Base-by-base conservation (phyloP, 2,888 invertebrate species). In the Eristalis intricaria region DNA sequence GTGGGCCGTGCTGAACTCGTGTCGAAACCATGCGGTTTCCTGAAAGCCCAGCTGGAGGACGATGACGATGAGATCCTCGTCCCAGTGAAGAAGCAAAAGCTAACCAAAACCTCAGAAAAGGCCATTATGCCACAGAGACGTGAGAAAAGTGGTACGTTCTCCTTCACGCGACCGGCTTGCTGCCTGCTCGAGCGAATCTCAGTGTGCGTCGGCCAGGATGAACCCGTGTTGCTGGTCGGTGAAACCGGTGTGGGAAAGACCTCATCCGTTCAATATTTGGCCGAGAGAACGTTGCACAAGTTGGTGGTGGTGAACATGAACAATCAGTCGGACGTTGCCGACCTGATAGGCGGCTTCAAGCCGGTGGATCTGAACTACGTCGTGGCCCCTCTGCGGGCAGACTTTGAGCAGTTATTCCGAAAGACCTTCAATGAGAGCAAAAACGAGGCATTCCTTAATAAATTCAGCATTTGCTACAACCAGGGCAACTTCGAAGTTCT, bases 191-290 rank as follows among this genome's bases (percentile, higher is more conserved):
- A 99, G 93, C 95, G 96, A 29, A 96, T 99, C 70, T 96, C 97
- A 23, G 96, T 97, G 85, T 97, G 98, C 91, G 95, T 99, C 0
- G 94, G 94, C 0, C 95, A 96, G 69, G 95, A 95, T 68, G 99
- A 99, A 91, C 98, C 99, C 0, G 97, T 99, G 1, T 93, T 99
- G 5, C 94, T 99, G 7, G 99, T 99, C 0, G 99, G 99, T 35
- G 99, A 99, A 94, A 99, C 99, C 0, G 99, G 99, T 65, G 99
- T 98, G 0, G 99, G 99, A 0, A 99, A 99, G 94, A 99, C 99
- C 0, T 97, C 98, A 0, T 96, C 97, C 0, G 95, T 99, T 0
- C 99, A 99, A 92, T 98, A 97, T 93, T 94, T 99, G 75, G 97
- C 99, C 0, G 95, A 96, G 84, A 95, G 96, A 89, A 95, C 97